A percentile compares a stretch with the other conserved stretches of the same genome.
Conservation (phyloP, 2,797 vertebrate species). For the Falco berigora region DNA sequence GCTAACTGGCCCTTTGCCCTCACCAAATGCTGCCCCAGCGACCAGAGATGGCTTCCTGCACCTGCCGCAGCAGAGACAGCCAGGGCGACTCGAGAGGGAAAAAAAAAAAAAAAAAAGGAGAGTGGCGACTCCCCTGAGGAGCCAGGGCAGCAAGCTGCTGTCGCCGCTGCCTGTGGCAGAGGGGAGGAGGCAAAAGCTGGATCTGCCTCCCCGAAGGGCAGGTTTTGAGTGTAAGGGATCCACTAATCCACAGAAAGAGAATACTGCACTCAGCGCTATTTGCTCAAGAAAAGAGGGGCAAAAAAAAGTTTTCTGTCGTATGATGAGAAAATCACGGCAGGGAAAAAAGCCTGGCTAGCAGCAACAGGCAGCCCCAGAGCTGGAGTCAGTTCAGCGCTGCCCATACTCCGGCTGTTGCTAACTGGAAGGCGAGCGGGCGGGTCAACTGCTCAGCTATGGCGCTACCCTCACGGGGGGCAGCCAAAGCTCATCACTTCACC, state of each 20-base stretch:
- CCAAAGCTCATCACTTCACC: fast-evolving
- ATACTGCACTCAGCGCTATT: fast-evolving
- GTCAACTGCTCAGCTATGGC: fast-evolving
- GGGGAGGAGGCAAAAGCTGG: background rate
- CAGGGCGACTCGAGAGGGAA: background rate
- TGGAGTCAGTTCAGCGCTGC: background rate
- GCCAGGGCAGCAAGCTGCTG: background rate
- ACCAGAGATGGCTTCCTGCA: background rate
- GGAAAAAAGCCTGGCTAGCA: background rate
- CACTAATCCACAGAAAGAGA: background rate
- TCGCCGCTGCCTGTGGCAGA: background rate
- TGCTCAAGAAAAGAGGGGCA: background rate
- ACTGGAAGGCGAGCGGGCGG: no score
- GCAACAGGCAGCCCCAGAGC: background rate
- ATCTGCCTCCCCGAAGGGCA: background rate
- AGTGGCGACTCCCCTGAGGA: fast-evolving
- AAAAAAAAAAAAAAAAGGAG: background rate
- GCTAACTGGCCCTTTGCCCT: background rate
- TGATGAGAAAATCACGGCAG: background rate
- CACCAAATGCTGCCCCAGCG: background rate
- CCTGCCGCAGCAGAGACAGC: background rate
- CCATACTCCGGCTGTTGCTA: fast-evolving
- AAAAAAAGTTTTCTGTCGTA: fast-evolving
- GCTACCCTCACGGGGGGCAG: fast-evolving
- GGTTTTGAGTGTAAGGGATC: background rate